Evolutionary conservation across 2,113 vertebrate species (phyloP).

Genomic region (Penelope pileata): DNA sequence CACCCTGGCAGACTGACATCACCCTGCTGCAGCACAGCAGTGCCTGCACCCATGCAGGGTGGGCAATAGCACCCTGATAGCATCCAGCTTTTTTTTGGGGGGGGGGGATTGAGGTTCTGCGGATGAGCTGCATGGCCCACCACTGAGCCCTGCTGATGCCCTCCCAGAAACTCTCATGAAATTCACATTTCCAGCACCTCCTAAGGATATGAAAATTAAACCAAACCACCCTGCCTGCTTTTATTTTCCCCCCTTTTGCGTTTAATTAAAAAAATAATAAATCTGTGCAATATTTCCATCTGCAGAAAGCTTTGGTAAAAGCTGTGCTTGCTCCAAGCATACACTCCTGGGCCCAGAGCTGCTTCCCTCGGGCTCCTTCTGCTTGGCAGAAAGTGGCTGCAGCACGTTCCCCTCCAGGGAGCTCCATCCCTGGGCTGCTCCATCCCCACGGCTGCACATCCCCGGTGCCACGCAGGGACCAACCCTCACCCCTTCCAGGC

Average conservation of each 20-base stretch:
- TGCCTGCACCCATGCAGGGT: neutral
- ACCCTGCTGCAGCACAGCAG: neutral
- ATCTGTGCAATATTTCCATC: neutral
- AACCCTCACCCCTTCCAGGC: neutral
- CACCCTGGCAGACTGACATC: no score
- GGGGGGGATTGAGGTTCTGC: neutral
- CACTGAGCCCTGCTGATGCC: neutral
- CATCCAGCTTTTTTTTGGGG: neutral
- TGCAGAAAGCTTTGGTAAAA: neutral
- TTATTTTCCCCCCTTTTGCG: neutral
- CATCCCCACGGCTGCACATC: neutral
- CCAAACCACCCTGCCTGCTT: neutral
- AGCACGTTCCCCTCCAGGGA: neutral
- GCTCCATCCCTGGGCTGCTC: neutral
- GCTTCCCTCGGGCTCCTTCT: neutral
- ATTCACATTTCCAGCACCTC: neutral
- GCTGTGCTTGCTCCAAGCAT: neutral
- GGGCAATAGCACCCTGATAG: neutral
- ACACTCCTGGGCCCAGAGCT: neutral
- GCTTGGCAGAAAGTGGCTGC: neutral
- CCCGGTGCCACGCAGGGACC: neutral
- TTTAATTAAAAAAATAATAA: neutral
- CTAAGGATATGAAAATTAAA: no score
- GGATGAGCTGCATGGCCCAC: neutral
- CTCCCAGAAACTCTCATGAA: neutral